Evolutionary conservation across 2,797 vertebrate genomes (phyloP).

Genomic region (Danio albolineatus): DNA sequence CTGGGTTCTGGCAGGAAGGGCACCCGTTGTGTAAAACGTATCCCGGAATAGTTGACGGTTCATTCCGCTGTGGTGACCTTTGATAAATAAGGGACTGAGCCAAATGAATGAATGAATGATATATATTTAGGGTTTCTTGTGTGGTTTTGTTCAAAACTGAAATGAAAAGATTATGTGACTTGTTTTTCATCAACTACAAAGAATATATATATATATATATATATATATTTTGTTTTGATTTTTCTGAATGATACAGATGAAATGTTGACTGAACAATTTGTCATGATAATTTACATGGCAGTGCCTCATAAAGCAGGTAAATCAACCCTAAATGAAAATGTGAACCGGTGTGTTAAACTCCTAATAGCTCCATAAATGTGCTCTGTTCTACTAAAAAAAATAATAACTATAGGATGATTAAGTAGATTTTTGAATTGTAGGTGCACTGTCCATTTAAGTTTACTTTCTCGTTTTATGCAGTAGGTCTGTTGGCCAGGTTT

Average conservation of each 20-base stretch:
- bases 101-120: no score
- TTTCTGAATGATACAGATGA: slow-evolving; percentile 5
- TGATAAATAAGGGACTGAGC: no score
- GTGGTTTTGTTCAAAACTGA: no score
- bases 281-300: background rate
- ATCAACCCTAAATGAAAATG: background rate
- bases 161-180: no score
- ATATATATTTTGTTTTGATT: no score
- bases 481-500: slow-evolving; percentile 56
- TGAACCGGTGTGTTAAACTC: background rate
- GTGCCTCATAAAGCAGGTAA: background rate
- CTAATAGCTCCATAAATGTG: background rate
- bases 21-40: no score
- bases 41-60: no score
- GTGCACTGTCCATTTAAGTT: slow-evolving; percentile 5
- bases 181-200: background rate
- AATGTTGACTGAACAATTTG: background rate
- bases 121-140: no score
- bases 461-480: slow-evolving; percentile 5
- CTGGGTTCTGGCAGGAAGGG: no score
- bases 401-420: background rate
- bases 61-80: no score
- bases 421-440: background rate
- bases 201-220: no score
- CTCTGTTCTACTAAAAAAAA: background rate